These are phyloP conservation scores for Poecilia gillii DNA, from an alignment of 2,797 vertebrate genomes.

Conservation along the genomic window DNA sequence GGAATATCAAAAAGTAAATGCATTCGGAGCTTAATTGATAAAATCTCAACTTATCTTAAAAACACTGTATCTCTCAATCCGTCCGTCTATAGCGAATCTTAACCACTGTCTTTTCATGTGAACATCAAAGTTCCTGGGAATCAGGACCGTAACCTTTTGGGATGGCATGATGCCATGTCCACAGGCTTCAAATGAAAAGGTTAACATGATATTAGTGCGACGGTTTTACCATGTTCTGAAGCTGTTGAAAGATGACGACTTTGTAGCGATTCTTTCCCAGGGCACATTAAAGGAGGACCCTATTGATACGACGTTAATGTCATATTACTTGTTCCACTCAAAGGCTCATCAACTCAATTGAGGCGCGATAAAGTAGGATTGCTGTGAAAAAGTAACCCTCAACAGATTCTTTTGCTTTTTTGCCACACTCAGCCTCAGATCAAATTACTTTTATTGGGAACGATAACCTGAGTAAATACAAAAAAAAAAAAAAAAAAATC, in stretches of 20 bases:
- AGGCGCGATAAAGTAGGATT: neutral
- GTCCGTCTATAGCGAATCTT: slow-evolving; percentile 1
- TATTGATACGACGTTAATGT: neutral
- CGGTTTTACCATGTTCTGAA: slow-evolving; percentile 5
- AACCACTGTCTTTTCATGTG: slow-evolving; percentile 36
- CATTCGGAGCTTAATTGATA: neutral
- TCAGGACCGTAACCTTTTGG: slow-evolving; percentile 41
- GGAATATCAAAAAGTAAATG: neutral
- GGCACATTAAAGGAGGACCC: neutral
- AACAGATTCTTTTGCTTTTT: neutral
- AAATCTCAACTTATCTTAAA: neutral
- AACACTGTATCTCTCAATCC: neutral
- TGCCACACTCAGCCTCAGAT: neutral
- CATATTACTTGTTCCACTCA: neutral
- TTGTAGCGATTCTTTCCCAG: neutral
- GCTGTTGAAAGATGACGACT: slow-evolving; percentile 7
- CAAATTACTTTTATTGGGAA: neutral
- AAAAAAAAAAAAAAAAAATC: neutral
- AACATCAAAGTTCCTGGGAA: slow-evolving; percentile 30
- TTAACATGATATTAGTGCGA: slow-evolving; percentile 28
- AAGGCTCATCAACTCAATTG: neutral
- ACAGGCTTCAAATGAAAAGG: slow-evolving; percentile 39
- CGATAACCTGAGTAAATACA: neutral
- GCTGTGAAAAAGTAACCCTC: neutral
- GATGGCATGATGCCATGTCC: slow-evolving; percentile 12